phyloP scores from a whole-genome alignment of 2,113 vertebrate genomes.

The Psilopogon haemacephalus region DNA sequence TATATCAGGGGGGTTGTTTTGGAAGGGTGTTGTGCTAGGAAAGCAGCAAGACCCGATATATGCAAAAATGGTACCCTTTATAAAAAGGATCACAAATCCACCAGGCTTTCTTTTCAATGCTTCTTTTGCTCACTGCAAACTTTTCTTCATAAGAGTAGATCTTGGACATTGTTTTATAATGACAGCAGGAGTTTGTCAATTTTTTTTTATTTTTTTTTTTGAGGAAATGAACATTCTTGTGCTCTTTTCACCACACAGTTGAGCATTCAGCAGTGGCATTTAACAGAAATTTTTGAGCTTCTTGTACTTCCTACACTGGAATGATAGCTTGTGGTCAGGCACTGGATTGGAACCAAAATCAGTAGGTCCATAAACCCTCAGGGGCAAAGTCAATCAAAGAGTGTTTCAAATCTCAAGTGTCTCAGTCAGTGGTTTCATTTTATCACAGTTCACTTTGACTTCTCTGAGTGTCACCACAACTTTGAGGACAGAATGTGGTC shows the following conservation, averaged over 20 bases:
- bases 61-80: not conserved
- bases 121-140: not conserved
- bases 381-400: not conserved
- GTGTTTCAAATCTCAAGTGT: not conserved
- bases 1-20: not conserved
- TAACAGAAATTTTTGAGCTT: not conserved
- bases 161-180: not conserved
- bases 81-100: not conserved
- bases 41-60: not conserved
- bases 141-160: not conserved
- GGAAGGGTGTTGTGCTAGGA: not conserved
- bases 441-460: fast-evolving
- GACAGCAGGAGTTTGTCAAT: not conserved
- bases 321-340: not conserved
- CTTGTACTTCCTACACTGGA: not conserved
- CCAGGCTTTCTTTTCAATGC: not conserved
- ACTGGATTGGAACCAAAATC: not conserved
- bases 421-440: not conserved
- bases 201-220: not conserved
- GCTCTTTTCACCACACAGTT: not conserved
- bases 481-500: not conserved
- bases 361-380: not conserved
- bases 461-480: not conserved
- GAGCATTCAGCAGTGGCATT: not conserved
- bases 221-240: not conserved